Conservation (phyloP, 2,113 vertebrate species). For the Anhinga anhinga region DNA sequence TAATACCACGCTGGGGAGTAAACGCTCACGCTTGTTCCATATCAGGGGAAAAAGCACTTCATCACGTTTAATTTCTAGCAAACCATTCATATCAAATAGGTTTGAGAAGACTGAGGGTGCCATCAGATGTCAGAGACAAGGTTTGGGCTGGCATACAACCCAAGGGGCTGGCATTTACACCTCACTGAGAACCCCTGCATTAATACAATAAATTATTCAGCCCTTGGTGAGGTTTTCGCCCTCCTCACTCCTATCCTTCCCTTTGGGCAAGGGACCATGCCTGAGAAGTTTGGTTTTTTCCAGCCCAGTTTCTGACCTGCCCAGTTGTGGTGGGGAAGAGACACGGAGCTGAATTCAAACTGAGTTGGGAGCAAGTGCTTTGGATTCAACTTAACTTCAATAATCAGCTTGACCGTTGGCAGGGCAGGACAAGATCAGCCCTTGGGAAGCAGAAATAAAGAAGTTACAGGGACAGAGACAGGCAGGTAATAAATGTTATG, state of each 20-base stretch:
- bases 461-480: background rate
- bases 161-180: background rate
- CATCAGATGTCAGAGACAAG: background rate
- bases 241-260: background rate
- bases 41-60: background rate
- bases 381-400: background rate
- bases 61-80: background rate
- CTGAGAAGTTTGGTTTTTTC: background rate
- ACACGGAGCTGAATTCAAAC: background rate
- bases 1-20: background rate
- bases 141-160: background rate
- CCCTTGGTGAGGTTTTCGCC: background rate
- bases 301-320: background rate
- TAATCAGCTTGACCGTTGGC: background rate
- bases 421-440: background rate
- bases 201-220: background rate
- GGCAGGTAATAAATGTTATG: background rate
- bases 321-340: background rate
- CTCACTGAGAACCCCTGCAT: accelerated
- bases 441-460: background rate
- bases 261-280: background rate
- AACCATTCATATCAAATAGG: background rate
- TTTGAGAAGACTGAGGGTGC: background rate
- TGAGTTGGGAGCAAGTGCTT: background rate
- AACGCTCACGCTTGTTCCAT: accelerated